A percentile compares a stretch with the other conserved stretches of the same genome.
These are phyloP conservation scores for Sterrhoptilus dennistouni DNA, from an alignment of 2,113 vertebrate genomes.

Conservation along the genomic window DNA sequence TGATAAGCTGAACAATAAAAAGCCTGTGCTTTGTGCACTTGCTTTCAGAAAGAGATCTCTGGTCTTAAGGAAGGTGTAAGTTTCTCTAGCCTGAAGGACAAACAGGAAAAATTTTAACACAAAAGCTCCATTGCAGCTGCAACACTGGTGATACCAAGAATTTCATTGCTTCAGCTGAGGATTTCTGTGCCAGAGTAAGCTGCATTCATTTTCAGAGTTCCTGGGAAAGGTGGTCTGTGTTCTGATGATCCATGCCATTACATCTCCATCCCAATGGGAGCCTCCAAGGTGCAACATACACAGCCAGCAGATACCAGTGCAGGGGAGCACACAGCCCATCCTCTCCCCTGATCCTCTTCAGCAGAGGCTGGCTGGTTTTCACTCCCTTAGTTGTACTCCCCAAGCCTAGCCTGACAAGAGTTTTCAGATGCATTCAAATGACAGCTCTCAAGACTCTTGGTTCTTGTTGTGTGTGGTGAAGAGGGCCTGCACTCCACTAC, in stretches of 20 bases:
- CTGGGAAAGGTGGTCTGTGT: not conserved
- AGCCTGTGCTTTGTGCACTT: not conserved
- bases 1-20: not conserved
- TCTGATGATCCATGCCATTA: not conserved
- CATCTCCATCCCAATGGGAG: not conserved
- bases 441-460: not conserved
- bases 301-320: not conserved
- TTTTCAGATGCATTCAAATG: not conserved
- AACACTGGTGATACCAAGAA: not conserved
- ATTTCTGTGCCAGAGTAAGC: not conserved
- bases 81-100: not conserved
- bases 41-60: not conserved
- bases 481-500: not conserved
- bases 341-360: not conserved
- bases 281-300: not conserved
- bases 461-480: fast-evolving
- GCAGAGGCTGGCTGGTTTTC: not conserved
- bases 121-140: not conserved
- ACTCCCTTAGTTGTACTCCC: not conserved
- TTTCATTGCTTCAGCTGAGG: not conserved
- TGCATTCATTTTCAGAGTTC: not conserved
- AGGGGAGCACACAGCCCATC: not conserved
- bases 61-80: not conserved
- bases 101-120: not conserved
- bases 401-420: not conserved